Conservation (phyloP, 2,113 vertebrate species). For the Monarcha castaneiventris region DNA sequence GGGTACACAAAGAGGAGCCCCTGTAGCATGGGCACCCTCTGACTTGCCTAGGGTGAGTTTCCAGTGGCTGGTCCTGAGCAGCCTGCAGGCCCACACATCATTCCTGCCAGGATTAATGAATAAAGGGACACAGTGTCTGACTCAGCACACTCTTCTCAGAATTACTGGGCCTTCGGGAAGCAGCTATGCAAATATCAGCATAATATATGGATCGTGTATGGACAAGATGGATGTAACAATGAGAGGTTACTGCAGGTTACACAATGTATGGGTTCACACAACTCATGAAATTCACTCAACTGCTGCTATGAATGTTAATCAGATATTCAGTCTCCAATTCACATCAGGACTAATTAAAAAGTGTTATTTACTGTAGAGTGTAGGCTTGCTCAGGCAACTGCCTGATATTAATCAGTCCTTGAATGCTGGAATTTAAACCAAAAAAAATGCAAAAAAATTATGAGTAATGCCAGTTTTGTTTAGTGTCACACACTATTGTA, state of each 20-base stretch:
- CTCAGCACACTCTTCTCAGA: not conserved
- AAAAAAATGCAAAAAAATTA: not conserved
- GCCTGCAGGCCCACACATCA: not conserved
- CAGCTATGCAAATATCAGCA: not conserved
- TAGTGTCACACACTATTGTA: not conserved
- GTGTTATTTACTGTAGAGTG: not conserved
- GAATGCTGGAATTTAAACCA: not conserved
- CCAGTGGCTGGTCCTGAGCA: not conserved
- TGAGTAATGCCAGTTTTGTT: not conserved
- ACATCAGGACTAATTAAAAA: constrained; percentile 2
- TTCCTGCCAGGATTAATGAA: not conserved
- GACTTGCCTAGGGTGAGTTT: not conserved
- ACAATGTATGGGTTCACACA: not conserved
- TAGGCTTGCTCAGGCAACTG: constrained; percentile 3
- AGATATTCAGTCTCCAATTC: not conserved
- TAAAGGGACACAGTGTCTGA: not conserved
- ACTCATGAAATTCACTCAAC: not conserved
- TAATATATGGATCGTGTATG: not conserved
- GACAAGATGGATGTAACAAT: not conserved
- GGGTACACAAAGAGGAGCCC: not conserved
- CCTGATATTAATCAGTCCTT: constrained; percentile 4
- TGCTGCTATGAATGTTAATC: not conserved
- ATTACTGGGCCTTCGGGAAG: not conserved
- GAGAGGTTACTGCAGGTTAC: not conserved
- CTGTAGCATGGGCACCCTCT: not conserved